phyloP scores from a whole-genome alignment of 1,140 invertebrate genomes.

The Acromyrmex charruanus region DNA sequence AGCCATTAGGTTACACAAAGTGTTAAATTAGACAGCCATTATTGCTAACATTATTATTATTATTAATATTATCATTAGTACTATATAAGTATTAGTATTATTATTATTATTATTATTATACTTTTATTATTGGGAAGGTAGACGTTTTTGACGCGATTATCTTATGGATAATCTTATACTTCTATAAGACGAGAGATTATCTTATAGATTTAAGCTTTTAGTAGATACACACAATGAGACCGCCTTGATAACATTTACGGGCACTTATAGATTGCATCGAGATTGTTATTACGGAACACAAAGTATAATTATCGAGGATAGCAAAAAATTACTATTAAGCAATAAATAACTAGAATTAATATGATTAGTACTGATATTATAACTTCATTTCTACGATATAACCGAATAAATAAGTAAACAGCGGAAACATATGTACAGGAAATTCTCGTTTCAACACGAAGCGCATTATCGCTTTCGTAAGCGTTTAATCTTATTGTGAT shows the following conservation, averaged over 20 bases:
- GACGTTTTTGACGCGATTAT: slow-evolving; percentile 33
- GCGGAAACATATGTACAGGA: slow-evolving; percentile 32
- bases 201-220: slow-evolving; percentile 46
- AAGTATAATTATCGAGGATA: slow-evolving; percentile 47
- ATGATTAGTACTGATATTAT: slow-evolving; percentile 42
- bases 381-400: not conserved
- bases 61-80: slow-evolving; percentile 30
- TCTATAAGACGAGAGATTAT: slow-evolving; percentile 15
- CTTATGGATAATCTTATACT: no score
- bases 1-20: slow-evolving; percentile 50
- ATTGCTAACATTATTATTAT: slow-evolving; percentile 62
- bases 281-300: slow-evolving; percentile 63
- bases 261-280: slow-evolving; percentile 64
- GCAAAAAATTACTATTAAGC: slow-evolving; percentile 44
- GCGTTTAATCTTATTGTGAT: slow-evolving; percentile 25
- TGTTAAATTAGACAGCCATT: slow-evolving; percentile 61
- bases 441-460: slow-evolving; percentile 16
- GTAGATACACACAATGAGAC: slow-evolving; percentile 47
- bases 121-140: slow-evolving; percentile 42
- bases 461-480: slow-evolving; percentile 2
- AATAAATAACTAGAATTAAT: slow-evolving; percentile 56
- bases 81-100: slow-evolving; percentile 27
- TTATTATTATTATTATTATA: slow-evolving; percentile 40
- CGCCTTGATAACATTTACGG: slow-evolving; percentile 59
- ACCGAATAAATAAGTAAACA: slow-evolving; percentile 51